Percentiles rank a stretch among this genome's conserved stretches.
These are phyloP conservation scores for Clarias platycephalus DNA, from an alignment of 2,797 vertebrate species.

Conservation along the genomic window DNA sequence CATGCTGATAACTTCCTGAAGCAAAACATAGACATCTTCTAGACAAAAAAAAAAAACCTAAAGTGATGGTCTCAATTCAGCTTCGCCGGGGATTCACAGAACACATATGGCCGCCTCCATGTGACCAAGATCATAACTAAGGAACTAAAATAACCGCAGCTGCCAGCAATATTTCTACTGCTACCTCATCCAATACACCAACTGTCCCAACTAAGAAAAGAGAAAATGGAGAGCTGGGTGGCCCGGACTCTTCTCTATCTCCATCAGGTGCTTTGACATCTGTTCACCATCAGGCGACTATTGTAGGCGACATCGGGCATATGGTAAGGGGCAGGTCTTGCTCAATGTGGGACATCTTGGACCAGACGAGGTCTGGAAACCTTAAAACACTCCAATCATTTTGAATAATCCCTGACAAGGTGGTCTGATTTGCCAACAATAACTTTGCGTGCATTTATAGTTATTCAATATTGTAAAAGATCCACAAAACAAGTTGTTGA, in stretches of 20 bases:
- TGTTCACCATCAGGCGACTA: constrained; percentile 46
- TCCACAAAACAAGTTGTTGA: neutral
- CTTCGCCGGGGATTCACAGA: constrained; percentile 14
- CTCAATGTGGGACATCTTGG: neutral
- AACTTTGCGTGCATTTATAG: neutral
- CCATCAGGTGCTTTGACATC: constrained; percentile 60
- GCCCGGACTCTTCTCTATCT: constrained; percentile 59
- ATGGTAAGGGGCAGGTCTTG: constrained; percentile 8
- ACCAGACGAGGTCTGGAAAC: neutral
- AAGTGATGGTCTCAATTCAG: too few species aligned
- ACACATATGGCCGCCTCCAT: constrained; percentile 53
- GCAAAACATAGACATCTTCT: neutral
- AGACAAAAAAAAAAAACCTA: neutral
- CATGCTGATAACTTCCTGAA: neutral
- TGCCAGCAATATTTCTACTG: constrained; percentile 62
- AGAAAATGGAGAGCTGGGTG: constrained; percentile 59
- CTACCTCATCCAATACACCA: constrained; percentile 43
- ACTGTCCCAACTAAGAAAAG: constrained; percentile 30
- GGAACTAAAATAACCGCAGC: constrained; percentile 74
- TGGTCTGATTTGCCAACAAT: neutral
- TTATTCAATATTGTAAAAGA: too few species aligned
- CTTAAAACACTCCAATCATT: neutral
- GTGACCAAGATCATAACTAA: constrained; percentile 59
- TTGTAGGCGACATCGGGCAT: neutral
- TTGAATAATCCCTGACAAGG: neutral